Percentiles rank a stretch among this genome's conserved stretches.
phyloP scores from a whole-genome alignment of 2,797 vertebrate species.

The Leucoraja ocellata region DNA sequence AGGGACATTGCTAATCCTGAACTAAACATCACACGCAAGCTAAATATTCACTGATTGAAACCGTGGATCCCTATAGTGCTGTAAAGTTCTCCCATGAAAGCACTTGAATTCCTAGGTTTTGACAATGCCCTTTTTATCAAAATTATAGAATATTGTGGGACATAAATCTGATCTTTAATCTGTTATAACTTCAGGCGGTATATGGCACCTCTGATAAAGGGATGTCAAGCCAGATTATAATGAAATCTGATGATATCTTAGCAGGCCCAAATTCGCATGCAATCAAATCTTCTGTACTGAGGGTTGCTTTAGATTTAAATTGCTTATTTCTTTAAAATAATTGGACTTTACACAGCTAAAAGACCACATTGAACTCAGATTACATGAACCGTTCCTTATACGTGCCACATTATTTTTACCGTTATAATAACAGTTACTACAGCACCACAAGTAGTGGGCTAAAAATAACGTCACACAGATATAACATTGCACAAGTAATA shows the following conservation, averaged over 20 bases:
- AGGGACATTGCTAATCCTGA: constrained; percentile 8
- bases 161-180: constrained; percentile 7
- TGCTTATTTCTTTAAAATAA: not conserved
- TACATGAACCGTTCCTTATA: not conserved
- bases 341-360: not conserved
- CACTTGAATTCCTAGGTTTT: not conserved
- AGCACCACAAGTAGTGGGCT: not conserved
- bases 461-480: not conserved
- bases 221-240: too few species aligned
- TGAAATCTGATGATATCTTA: not conserved
- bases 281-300: not conserved
- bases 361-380: not conserved
- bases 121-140: not conserved
- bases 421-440: not conserved
- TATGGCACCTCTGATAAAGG: not conserved
- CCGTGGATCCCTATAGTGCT: not conserved
- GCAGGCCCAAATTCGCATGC: not conserved
- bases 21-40: not conserved
- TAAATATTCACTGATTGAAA: constrained; percentile 5
- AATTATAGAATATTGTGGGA: not conserved
- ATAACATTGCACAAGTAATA: not conserved
- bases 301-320: not conserved
- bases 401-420: not conserved
- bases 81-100: not conserved
- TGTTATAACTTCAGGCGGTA: not conserved